Conservation (phyloP, 2,113 vertebrate species). For the Leptosomus discolor region DNA sequence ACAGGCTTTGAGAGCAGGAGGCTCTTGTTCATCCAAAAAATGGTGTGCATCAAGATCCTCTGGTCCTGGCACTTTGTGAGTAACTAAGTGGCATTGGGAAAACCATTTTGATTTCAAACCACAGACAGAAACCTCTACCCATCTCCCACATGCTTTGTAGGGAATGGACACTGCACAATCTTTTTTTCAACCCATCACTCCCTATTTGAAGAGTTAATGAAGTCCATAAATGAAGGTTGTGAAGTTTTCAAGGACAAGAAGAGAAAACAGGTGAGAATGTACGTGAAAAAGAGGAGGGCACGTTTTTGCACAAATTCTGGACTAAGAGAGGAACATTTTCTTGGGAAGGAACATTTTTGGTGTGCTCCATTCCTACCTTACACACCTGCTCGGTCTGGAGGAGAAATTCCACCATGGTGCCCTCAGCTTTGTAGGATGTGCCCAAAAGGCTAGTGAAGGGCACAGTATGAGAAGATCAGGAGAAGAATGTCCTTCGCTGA, state of each 20-base stretch:
- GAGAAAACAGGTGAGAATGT: neutral
- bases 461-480: neutral
- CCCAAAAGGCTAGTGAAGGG: neutral
- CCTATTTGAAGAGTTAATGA: neutral
- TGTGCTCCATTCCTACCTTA: neutral
- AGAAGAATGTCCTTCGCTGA: neutral
- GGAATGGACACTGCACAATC: neutral
- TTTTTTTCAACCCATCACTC: neutral
- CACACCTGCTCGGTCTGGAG: neutral
- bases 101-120: neutral
- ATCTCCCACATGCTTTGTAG: neutral
- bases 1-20: neutral
- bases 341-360: neutral
- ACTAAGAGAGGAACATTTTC: neutral
- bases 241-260: neutral
- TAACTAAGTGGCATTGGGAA: neutral
- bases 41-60: accelerated
- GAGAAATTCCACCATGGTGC: neutral
- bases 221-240: neutral
- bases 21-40: neutral
- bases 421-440: neutral
- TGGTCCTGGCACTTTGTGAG: neutral
- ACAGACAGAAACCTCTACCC: neutral
- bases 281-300: neutral
- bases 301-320: neutral